Evolutionary conservation across 2,888 invertebrate species (phyloP), one percentile per base, ranked within the genome.

Genomic region (Spilarctia lutea): DNA sequence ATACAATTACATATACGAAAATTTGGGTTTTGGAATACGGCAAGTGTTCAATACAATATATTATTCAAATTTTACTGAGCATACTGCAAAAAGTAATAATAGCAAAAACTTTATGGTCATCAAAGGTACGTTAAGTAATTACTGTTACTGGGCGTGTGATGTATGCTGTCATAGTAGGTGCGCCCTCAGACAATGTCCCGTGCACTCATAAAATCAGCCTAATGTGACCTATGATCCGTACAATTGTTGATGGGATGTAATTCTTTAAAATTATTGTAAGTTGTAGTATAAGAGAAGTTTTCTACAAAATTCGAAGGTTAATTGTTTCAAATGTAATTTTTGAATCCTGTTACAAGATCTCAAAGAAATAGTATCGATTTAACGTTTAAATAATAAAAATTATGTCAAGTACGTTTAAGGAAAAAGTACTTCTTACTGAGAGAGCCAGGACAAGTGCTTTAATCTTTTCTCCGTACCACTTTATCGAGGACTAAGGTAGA

Each of bases 81-180:
- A n/a, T 27, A 0, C 27, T 27, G 16, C 30, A 48, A 20, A 68
- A 27, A 42, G 45, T 68, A 45, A 48, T 48, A 48, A 33, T 68
- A 33, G 45, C 30, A 48, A 68, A 24, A 67, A 33, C 24, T 48
- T 33, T 33, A 30, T 33, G 33, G 33, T 33, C 48, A 30, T 24
- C 20, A 35, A 56, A 60, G 56, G 56, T 63, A 71, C 42, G 63
- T 68, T 75, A 81, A 82, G 83, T 83, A 83, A 84, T 83, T 83
- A 77, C 68, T 65, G 79, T 80, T 73, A 27, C 66, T 73, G 76
- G 39, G 76, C 73, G 84, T 75, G 79, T 73, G 70, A 71, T 71
- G 66, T 65, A 35, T 74, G 45, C 48, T 35, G 68, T 56, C 10
- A 65, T 6, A 65, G 66, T 71, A 71, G 85, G 83, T 71, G 85